Evolutionary conservation across 2,888 invertebrate genomes (phyloP), one percentile per base, ranked within the genome.

Genomic region (Drosophila tripunctata): DNA sequence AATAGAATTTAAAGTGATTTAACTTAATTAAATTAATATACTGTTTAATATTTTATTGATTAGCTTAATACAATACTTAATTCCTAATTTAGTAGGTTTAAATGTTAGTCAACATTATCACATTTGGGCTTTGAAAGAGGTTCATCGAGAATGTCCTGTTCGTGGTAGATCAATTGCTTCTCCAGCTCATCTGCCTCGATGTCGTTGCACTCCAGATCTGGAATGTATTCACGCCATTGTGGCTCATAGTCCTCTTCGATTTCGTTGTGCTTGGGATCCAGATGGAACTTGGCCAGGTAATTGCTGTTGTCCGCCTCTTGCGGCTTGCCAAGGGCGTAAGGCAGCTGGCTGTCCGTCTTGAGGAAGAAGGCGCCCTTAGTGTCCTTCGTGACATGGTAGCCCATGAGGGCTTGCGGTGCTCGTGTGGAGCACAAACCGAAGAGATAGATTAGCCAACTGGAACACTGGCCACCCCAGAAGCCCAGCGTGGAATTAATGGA

Each of bases 381-480:
- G 38, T 64, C 38, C 14, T 61, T 64, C 19, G 92, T 81, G 0
- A 93, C 91, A 64, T 92, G 83, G 86, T 93, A 93, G 6, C 94
- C 94, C 88, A 93, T 93, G 1, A 92, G 88, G 0, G 92, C 92
- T 38, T 88, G 78, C 2, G 72, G 41, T 0, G 72, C 70, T 2
- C 63, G 40, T 0, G 69, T 69, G 4, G 70, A 54, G 69, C 94
- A 94, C 82, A 93, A 91, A 0, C 93, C 93, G 17, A 93, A 90
- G 67, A 92, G 89, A 75, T 93, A 92, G 2, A 91, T 87, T 14
- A 93, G 88, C 93, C 93, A 93, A 6, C 92, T 81, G 40, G 79
- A 81, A 69, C 94, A 94, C 21, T 90, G 91, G 4, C 90, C 92
- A 0, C 92, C 93, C 89, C 93, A 94, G 87, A 94, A 94, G 0